phyloP scores from a whole-genome alignment of 2,113 vertebrate species.

The Myotis yumanensis region DNA sequence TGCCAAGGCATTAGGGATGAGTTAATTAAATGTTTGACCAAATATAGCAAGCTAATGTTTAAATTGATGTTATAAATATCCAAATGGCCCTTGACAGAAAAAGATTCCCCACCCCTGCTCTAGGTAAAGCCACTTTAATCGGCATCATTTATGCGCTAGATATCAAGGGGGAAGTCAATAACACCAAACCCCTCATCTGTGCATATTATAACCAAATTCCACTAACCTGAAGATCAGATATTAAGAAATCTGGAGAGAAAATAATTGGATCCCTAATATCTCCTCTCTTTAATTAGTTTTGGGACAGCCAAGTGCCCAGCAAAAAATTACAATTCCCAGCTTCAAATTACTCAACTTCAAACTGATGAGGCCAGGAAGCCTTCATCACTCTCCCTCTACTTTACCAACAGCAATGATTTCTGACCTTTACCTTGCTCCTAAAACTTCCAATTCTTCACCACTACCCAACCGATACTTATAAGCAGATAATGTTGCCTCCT shows the following conservation, averaged over 20 bases:
- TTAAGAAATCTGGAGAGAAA: not conserved
- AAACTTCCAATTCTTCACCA: constrained; percentile 19
- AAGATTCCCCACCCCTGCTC: too few relatives aligned
- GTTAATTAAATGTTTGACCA: too few relatives aligned
- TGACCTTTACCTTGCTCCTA: not conserved
- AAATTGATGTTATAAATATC: too few relatives aligned
- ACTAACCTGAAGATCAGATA: not conserved
- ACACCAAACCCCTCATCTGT: not conserved
- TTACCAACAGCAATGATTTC: not conserved
- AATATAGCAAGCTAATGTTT: too few relatives aligned
- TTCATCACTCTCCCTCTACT: not conserved
- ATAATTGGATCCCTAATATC: not conserved
- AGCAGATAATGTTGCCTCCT: not conserved
- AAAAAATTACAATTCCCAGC: not conserved
- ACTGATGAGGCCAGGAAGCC: not conserved
- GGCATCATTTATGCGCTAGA: not conserved
- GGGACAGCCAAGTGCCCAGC: not conserved
- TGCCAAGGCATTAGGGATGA: too few relatives aligned
- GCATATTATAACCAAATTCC: not conserved
- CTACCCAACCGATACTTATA: not conserved
- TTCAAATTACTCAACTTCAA: constrained; percentile 13
- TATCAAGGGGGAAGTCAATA: not conserved
- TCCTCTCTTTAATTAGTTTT: not conserved
- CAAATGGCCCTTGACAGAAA: too few relatives aligned
- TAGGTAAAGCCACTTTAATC: not conserved